Percentiles rank a stretch among this genome's conserved stretches.
Evolutionary conservation across 2,113 vertebrate species (phyloP).

Genomic region (Chlamydotis undulata): DNA sequence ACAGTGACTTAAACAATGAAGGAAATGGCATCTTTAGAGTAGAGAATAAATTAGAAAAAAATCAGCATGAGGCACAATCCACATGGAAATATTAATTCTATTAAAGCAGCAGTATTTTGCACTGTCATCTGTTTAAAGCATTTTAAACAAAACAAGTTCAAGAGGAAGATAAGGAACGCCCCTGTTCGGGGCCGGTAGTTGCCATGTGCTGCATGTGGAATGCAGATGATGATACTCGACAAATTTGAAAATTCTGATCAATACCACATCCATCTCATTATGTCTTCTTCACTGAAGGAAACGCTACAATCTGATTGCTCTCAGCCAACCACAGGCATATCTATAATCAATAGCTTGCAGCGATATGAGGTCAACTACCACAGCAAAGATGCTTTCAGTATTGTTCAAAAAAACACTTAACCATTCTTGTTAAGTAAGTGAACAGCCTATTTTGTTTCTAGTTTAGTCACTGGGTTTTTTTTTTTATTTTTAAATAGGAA

Average conservation of each 20-base stretch:
- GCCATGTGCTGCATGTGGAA: background rate
- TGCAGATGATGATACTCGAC: background rate
- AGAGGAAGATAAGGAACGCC: rapidly evolving
- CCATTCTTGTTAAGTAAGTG: slow-evolving; percentile 29
- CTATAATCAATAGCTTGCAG: slow-evolving; percentile 27
- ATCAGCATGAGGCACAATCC: background rate
- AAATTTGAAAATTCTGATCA: background rate
- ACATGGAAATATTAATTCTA: background rate
- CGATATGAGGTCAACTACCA: background rate
- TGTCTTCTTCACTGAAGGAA: background rate
- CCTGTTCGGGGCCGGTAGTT: rapidly evolving
- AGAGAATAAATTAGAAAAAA: background rate
- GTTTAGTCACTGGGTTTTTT: background rate
- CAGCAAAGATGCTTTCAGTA: background rate
- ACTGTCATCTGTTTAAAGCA: background rate
- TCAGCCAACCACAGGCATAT: background rate
- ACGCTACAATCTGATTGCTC: background rate
- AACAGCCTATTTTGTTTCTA: slow-evolving; percentile 18
- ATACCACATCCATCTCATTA: slow-evolving; percentile 24
- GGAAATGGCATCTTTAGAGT: background rate
- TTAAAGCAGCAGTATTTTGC: background rate
- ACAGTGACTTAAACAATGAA: background rate
- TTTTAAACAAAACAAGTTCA: background rate
- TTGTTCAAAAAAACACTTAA: slow-evolving; percentile 20
- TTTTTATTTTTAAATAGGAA: background rate